Evolutionary conservation across 2,113 vertebrate species (phyloP), one percentile per base, ranked within the genome.

Genomic region (Poecile atricapillus): DNA sequence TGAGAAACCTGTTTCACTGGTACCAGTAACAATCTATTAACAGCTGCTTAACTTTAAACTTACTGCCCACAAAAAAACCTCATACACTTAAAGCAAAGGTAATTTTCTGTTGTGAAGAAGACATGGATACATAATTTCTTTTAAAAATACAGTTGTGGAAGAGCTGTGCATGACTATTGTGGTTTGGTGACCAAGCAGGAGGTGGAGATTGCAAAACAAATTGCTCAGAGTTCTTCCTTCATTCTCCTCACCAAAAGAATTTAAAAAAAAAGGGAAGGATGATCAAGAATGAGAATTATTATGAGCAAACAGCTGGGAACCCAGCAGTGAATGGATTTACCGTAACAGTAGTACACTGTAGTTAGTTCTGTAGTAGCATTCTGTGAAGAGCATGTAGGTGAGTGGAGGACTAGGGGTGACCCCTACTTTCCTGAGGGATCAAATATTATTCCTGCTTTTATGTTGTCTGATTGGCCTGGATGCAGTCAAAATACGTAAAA

Each of bases 71-170:
- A 56, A 60, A 52, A 46, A 46, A 1, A 20, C 0, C 20, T 13
- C 18, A 16, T 31, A 10, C 6, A 3, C 46, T 63, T 65, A 13
- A 5, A 46, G 75, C 30, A 69, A 47, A 73, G 15, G 5, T 23
- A 5, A 56, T n/a, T 88, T 89, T 83, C 24, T 85, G 49, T 37
- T 28, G 24, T 58, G 67, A 52, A 23, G 70, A 41, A 78, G 71
- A 30, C 8, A 6, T 0, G 5, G 41, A 28, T n/a, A 27, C 2
- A 0, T 5, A 24, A 63, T 7, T 37, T 39, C 11, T 67, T 50
- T 59, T 44, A 22, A 47, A 78, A 77, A 28, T 3, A 3, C 1
- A 1, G 5, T 56, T 59, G 33, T 67, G 58, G 55, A 70, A 65
- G 31, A 92, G 23, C 39, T 56, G 5, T 43, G 27, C 0, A 4